A percentile compares a stretch with the other conserved stretches of the same genome.
Conservation (phyloP, 1,140 invertebrate genomes). For the Caenorhabditis tropicalis region DNA sequence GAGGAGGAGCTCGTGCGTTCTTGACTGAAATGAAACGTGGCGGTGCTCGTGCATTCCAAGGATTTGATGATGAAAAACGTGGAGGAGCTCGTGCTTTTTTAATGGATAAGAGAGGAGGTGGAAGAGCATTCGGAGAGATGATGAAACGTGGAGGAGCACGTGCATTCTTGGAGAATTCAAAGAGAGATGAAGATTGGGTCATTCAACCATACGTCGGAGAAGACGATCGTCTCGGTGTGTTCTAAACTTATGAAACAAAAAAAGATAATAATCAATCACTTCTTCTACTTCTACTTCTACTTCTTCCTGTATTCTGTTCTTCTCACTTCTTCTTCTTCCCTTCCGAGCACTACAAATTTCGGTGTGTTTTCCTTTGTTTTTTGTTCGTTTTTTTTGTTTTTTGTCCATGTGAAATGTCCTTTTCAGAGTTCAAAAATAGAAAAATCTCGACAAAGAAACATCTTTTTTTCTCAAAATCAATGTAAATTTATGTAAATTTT, state of each 20-base stretch:
- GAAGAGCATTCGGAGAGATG: constrained; percentile 35
- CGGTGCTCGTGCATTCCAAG: constrained; percentile 39
- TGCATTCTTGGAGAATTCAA: constrained; percentile 14
- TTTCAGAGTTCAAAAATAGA: too few species aligned
- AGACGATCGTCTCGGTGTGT: constrained; percentile 39
- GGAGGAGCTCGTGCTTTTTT: constrained; percentile 44
- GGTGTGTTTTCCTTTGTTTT: constrained; percentile 32
- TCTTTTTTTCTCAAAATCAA: too few species aligned
- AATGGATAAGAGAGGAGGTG: constrained; percentile 45
- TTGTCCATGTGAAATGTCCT: background rate
- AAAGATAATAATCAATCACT: background rate
- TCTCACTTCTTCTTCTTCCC: background rate
- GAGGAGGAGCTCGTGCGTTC: constrained; percentile 29
- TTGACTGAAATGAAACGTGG: constrained; percentile 32
- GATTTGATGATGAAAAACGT: constrained; percentile 35
- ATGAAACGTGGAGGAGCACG: constrained; percentile 38
- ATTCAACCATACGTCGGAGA: constrained; percentile 17
- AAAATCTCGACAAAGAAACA: too few species aligned
- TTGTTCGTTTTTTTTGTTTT: background rate
- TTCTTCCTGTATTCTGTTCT: background rate
- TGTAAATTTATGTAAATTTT: background rate
- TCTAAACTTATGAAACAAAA: background rate
- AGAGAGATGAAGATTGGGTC: constrained; percentile 32
- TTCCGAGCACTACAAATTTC: constrained; percentile 26
- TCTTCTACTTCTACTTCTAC: background rate